These are phyloP conservation scores for Nephrotoma guestfalica DNA, from an alignment of 2,888 invertebrate genomes.

Conservation along the genomic window DNA sequence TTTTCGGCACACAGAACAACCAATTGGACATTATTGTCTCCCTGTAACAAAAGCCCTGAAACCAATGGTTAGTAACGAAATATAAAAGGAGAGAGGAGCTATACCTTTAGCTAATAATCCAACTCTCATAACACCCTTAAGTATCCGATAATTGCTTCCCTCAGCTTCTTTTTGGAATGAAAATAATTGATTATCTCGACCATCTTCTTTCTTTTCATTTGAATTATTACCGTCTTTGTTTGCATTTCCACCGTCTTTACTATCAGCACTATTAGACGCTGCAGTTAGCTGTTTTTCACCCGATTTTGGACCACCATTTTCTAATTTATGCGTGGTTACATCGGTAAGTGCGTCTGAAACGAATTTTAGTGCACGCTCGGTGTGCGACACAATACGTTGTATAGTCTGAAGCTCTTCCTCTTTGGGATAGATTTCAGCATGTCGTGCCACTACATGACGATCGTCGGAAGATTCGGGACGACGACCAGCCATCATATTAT, in stretches of 20 bases:
- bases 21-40: constrained; percentile 78
- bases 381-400: constrained; percentile 82
- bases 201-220: constrained; percentile 45
- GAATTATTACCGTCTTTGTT: constrained; percentile 32
- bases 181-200: constrained; percentile 67
- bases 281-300: constrained; percentile 25
- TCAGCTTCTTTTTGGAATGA: constrained; percentile 55
- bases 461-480: constrained; percentile 91
- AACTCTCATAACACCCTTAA: constrained; percentile 95
- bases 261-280: constrained; percentile 24
- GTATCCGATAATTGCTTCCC: constrained; percentile 48
- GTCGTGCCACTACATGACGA: constrained; percentile 84
- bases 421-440: constrained; percentile 85
- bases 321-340: constrained; percentile 12
- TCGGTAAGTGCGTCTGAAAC: constrained; percentile 82
- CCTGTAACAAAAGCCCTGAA: constrained; percentile 69
- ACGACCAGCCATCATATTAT: constrained; percentile 47
- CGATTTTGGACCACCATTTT: constrained; percentile 11
- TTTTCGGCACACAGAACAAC: constrained; percentile 92
- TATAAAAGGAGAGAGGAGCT: neutral
- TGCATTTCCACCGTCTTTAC: constrained; percentile 1
- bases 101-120: constrained; percentile 66
- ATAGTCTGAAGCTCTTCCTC: constrained; percentile 80
- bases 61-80: constrained; percentile 13
- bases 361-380: constrained; percentile 85